Evolutionary conservation across 2,113 vertebrate species (phyloP).

Genomic region (Cheirogaleus medius): DNA sequence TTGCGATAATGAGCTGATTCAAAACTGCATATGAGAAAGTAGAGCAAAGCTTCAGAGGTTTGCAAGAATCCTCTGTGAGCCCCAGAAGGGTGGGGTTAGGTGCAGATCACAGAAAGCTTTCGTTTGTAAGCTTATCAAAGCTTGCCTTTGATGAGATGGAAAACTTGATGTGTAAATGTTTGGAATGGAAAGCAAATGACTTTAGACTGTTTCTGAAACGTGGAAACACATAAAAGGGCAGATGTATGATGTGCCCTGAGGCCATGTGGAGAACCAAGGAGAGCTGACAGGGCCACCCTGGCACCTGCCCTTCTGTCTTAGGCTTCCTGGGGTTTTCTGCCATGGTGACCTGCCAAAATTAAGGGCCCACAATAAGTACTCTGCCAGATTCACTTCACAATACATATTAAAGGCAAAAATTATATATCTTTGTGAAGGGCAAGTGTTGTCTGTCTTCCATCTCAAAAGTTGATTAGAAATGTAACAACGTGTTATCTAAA

Average conservation of each 20-base stretch:
- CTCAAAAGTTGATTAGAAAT: constrained; percentile 19
- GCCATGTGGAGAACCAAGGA: rapidly evolving
- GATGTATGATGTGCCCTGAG: too few species aligned
- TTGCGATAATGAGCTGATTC: neutral
- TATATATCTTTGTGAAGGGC: neutral
- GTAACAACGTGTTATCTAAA: constrained; percentile 8
- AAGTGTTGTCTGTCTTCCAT: neutral
- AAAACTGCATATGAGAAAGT: neutral
- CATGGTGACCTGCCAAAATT: rapidly evolving
- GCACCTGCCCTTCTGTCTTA: too few species aligned
- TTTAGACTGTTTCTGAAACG: neutral
- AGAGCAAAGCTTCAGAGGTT: neutral
- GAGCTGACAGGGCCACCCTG: too few species aligned
- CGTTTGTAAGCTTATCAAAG: neutral
- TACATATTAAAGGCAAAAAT: neutral
- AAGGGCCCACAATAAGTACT: neutral
- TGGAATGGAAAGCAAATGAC: neutral
- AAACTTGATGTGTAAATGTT: neutral
- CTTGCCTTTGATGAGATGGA: neutral
- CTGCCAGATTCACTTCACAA: neutral
- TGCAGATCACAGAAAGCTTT: neutral
- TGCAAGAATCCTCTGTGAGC: neutral
- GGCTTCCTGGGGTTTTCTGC: neutral
- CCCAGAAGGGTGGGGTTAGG: neutral
- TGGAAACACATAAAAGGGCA: neutral